Percentiles rank a stretch among this genome's conserved stretches.
Evolutionary conservation across 2,113 vertebrate genomes (phyloP).

Genomic region (Campylorhamphus procurvoides): DNA sequence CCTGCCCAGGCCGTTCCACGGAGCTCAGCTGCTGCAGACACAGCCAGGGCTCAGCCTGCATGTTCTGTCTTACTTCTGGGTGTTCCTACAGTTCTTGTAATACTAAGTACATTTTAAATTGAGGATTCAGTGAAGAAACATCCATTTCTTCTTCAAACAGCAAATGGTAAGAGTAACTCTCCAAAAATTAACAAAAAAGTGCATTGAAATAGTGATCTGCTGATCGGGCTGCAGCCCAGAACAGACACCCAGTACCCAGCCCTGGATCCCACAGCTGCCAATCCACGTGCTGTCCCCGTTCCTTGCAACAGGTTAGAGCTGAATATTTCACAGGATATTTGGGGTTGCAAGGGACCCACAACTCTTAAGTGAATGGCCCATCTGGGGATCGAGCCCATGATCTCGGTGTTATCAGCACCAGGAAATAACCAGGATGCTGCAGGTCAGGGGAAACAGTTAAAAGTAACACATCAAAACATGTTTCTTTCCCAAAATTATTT

Average conservation of each 20-base stretch:
- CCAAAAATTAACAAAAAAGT: not conserved
- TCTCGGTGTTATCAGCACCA: not conserved
- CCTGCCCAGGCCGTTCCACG: not conserved
- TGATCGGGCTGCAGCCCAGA: not conserved
- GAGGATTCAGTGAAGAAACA: not conserved
- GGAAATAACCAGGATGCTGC: not conserved
- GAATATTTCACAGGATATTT: not conserved
- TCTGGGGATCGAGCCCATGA: not conserved
- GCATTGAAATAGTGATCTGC: not conserved
- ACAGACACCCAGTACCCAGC: not conserved
- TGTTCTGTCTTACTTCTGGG: not conserved
- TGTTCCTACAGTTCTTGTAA: not conserved
- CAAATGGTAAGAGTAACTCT: not conserved
- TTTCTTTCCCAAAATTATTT: not conserved
- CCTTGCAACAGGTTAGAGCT: not conserved
- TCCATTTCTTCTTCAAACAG: not conserved
- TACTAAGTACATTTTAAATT: not conserved
- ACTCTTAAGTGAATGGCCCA: not conserved
- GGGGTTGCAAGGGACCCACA: not conserved
- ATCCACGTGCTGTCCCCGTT: not conserved
- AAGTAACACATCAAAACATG: not conserved
- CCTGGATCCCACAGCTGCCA: not conserved
- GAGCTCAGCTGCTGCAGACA: not conserved
- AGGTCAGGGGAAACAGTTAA: not conserved
- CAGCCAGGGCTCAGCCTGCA: accelerated